phyloP scores from a whole-genome alignment of 1,140 invertebrate species.

The Macrostomum lignano region DNA sequence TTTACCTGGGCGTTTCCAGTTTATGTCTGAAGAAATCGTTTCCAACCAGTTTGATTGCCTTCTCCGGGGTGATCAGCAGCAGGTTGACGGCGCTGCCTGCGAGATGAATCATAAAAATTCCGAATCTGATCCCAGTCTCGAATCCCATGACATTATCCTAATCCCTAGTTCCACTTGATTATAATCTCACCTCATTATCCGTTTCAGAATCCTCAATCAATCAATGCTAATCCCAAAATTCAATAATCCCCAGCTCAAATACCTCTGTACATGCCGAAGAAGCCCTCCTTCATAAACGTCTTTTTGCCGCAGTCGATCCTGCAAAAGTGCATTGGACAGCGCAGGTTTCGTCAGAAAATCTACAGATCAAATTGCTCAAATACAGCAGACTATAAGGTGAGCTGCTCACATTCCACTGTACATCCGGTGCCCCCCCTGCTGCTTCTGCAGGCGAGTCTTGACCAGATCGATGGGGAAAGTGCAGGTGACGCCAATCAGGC shows the following conservation, averaged over 20 bases:
- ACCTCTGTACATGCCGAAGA: constrained; percentile 84
- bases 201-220: too few species aligned
- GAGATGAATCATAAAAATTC: constrained; percentile 7
- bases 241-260: too few species aligned
- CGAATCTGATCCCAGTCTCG: too few species aligned
- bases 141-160: too few species aligned
- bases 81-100: constrained; percentile 72
- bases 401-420: constrained; percentile 61
- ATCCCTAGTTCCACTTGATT: too few species aligned
- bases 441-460: constrained; percentile 74
- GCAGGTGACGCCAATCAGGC: constrained; percentile 89
- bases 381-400: not conserved
- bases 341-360: not conserved
- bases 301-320: constrained; percentile 81
- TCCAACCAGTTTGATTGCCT: constrained; percentile 88
- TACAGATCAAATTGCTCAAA: too few species aligned
- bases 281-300: constrained; percentile 64
- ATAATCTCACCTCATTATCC: too few species aligned
- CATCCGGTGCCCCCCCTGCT: constrained; percentile 51
- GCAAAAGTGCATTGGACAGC: not conserved
- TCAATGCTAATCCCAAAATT: too few species aligned
- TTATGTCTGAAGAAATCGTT: constrained; percentile 88
- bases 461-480: constrained; percentile 93
- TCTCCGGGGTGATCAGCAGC: constrained; percentile 85
- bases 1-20: constrained; percentile 29